These are phyloP conservation scores for Hymenochirus boettgeri DNA, from an alignment of 2,113 vertebrate genomes.

Conservation along the genomic window DNA sequence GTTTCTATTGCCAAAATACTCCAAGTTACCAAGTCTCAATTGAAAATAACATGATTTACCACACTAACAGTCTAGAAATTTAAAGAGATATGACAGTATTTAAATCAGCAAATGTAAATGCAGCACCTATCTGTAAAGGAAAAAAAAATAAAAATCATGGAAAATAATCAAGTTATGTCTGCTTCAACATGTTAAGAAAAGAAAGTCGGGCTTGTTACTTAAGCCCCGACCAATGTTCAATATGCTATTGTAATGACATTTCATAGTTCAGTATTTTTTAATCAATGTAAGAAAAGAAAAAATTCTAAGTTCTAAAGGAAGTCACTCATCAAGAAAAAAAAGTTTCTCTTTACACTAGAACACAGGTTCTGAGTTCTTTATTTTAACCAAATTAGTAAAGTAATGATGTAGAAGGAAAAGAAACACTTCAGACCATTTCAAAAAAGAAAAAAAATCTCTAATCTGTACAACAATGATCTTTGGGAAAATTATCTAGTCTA, in stretches of 20 bases:
- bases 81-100: conserved; percentile 74
- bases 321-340: conserved; percentile 78
- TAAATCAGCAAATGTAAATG: conserved; percentile 76
- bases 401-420: conserved; percentile 67
- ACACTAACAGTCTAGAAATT: conserved; percentile 80
- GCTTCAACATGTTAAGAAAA: conserved; percentile 62
- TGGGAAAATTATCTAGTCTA: conserved; percentile 68
- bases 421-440: conserved; percentile 73
- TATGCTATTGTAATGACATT: conserved; percentile 66
- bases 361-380: conserved; percentile 67
- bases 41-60: conserved; percentile 78
- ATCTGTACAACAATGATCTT: conserved; percentile 74
- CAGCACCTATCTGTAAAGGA: conserved; percentile 73
- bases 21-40: conserved; percentile 73
- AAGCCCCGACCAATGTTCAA: conserved; percentile 74
- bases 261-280: conserved; percentile 68
- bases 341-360: conserved; percentile 75
- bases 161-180: conserved; percentile 59
- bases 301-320: conserved; percentile 70
- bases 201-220: conserved; percentile 58
- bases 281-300: conserved; percentile 69
- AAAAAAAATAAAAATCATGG: conserved; percentile 60
- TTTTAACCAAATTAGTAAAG: conserved; percentile 76
- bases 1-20: conserved; percentile 71
- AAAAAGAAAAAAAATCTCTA: conserved; percentile 74